Evolutionary conservation across 2,797 vertebrate genomes (phyloP).

Genomic region (Mallotus villosus): DNA sequence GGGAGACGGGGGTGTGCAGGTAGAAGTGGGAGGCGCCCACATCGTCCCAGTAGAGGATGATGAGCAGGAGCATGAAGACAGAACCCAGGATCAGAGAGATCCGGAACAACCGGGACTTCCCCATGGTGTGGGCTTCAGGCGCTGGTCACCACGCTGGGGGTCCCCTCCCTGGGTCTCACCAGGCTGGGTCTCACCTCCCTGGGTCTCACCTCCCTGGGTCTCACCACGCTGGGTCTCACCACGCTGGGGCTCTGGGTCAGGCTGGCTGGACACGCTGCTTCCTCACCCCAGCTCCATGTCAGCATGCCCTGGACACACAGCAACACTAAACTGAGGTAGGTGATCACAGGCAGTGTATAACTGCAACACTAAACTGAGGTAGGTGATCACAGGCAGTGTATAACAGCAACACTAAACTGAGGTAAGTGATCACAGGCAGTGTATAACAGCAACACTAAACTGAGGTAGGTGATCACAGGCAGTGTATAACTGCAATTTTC

Average conservation of each 20-base stretch:
- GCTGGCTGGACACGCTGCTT: conserved; percentile 25
- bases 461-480: no score
- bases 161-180: no score
- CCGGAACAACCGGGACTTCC: conserved; percentile 86
- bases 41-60: conserved; percentile 97
- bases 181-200: no score
- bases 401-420: no score
- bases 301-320: conserved; percentile 40
- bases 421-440: no score
- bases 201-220: not conserved
- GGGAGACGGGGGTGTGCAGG: conserved; percentile 83
- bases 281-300: conserved; percentile 63
- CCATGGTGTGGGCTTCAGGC: conserved; percentile 77
- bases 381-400: no score
- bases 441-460: no score
- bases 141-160: not conserved
- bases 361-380: no score
- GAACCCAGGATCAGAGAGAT: conserved; percentile 89
- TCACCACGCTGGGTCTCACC: not conserved
- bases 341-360: no score
- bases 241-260: not conserved
- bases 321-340: not conserved
- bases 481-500: no score
- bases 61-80: conserved; percentile 90
- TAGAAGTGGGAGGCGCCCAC: conserved; percentile 87